Conservation (phyloP, 2,797 vertebrate species). For the Prionace glauca region DNA sequence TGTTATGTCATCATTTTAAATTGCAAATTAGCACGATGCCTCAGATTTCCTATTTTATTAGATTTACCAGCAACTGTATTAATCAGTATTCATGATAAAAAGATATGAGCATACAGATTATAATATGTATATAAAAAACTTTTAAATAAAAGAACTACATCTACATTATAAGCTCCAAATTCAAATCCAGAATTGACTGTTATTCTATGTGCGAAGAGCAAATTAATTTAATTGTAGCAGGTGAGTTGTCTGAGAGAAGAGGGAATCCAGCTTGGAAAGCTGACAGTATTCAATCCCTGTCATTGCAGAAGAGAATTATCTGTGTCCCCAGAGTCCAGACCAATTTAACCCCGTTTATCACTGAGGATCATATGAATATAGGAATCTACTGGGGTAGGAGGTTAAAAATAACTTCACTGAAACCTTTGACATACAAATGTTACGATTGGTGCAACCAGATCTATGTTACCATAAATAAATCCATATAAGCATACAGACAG, state of each 20-base stretch:
- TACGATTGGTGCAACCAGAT: not conserved
- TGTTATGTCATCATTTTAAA: not conserved
- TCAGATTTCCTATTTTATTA: not conserved
- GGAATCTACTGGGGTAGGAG: not conserved
- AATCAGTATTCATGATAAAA: not conserved
- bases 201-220: not conserved
- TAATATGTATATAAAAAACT: not conserved
- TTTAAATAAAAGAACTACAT: not conserved
- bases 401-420: conserved; percentile 21
- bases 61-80: not conserved
- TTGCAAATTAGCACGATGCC: not conserved
- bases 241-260: not conserved
- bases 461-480: not conserved
- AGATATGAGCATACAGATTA: not conserved
- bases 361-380: not conserved
- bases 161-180: not conserved
- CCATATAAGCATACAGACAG: not conserved
- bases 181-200: not conserved
- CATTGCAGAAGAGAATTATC: not conserved
- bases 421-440: conserved; percentile 22
- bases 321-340: not conserved
- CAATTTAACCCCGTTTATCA: not conserved
- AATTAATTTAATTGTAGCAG: not conserved
- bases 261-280: not conserved
- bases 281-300: not conserved